phyloP scores from a whole-genome alignment of 53 echinoderm and acorn worm genomes.

The Hippasteria phrygiana region DNA sequence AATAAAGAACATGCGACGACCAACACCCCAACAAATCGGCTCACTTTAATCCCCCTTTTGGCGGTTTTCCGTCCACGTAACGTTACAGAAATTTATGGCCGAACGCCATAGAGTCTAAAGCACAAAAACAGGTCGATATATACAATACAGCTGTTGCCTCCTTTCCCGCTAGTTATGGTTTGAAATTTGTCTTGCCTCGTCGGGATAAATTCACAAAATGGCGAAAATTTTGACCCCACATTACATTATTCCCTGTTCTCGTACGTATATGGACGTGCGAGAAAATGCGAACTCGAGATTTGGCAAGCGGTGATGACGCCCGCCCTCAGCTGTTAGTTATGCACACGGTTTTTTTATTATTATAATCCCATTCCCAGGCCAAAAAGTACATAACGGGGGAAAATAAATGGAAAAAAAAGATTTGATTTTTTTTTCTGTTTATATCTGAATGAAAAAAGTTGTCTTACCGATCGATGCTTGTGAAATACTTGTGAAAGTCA shows the following conservation, averaged over 20 bases:
- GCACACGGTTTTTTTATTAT: no score
- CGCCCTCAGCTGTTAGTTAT: slow-evolving; percentile 10
- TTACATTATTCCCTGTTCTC: slow-evolving; percentile 26
- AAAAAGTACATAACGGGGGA: no score
- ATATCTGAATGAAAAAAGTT: no score
- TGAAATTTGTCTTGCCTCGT: background rate
- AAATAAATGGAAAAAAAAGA: no score
- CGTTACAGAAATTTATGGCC: background rate
- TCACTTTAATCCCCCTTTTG: background rate
- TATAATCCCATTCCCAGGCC: no score
- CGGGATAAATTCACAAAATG: slow-evolving; percentile 71
- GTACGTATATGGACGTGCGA: background rate
- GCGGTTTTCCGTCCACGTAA: background rate
- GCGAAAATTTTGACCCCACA: slow-evolving; percentile 78
- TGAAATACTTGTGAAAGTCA: no score
- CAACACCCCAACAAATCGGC: slow-evolving; percentile 53
- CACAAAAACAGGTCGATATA: background rate
- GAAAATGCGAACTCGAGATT: slow-evolving; percentile 32
- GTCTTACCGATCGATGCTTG: no score
- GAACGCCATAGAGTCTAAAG: background rate
- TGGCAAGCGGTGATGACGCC: background rate
- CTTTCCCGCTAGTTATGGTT: background rate
- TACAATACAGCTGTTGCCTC: background rate
- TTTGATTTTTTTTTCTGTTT: no score
- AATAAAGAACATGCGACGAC: slow-evolving; percentile 13